Evolutionary conservation across 1,140 invertebrate species (phyloP).

Genomic region (Thaumetopoea pityocampa): DNA sequence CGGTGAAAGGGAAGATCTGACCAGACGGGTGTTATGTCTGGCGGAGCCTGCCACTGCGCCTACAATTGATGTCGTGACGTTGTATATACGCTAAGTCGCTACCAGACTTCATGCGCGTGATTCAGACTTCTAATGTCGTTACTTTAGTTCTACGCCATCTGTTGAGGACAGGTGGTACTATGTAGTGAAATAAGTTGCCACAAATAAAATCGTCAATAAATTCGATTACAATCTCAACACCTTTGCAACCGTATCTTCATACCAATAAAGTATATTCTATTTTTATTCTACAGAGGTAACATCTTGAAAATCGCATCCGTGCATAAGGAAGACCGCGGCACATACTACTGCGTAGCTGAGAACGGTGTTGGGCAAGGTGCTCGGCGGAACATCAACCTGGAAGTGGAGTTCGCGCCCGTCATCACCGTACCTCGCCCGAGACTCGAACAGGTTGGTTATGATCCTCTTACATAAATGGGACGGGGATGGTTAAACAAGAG

Average conservation of each 20-base stretch:
- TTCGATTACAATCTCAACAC: too few relatives aligned
- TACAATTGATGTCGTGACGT: too few relatives aligned
- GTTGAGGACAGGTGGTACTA: too few relatives aligned
- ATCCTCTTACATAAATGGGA: neutral
- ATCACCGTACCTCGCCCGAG: conserved; percentile 88
- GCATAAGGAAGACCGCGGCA: conserved; percentile 92
- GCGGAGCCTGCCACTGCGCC: too few relatives aligned
- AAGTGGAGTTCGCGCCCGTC: conserved; percentile 92
- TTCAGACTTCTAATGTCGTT: too few relatives aligned
- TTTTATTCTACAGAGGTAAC: conserved; percentile 82
- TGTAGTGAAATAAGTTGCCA: too few relatives aligned
- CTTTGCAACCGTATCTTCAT: neutral
- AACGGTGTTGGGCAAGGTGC: conserved; percentile 92
- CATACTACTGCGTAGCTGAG: conserved; percentile 95
- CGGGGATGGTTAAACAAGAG: neutral
- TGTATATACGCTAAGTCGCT: too few relatives aligned
- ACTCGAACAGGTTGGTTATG: conserved; percentile 77
- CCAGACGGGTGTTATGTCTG: too few relatives aligned
- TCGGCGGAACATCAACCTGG: conserved; percentile 90
- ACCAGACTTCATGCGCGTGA: too few relatives aligned
- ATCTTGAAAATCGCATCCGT: conserved; percentile 87
- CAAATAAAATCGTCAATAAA: too few relatives aligned
- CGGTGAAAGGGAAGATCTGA: too few relatives aligned
- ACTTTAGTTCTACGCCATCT: too few relatives aligned
- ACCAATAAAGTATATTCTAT: neutral